These are phyloP conservation scores for Chrysina gloriosa DNA, from an alignment of 2,888 invertebrate species.

Conservation along the genomic window DNA sequence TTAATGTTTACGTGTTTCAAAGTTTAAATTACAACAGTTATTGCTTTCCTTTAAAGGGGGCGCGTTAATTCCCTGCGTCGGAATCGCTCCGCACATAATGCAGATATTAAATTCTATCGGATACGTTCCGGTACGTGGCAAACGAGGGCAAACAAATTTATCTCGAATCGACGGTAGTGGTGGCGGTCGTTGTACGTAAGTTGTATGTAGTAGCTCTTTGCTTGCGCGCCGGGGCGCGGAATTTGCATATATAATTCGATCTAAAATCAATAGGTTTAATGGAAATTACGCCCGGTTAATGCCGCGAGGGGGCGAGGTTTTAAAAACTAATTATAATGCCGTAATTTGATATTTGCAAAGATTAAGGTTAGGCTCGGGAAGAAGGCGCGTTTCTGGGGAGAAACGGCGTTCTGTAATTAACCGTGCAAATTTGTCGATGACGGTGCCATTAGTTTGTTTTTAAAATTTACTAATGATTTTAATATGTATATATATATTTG, in stretches of 20 bases:
- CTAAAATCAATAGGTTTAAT: background rate
- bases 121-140: background rate
- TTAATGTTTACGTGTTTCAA: slow-evolving; percentile 30
- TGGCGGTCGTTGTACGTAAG: background rate
- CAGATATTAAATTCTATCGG: slow-evolving; percentile 22
- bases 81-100: slow-evolving; percentile 8
- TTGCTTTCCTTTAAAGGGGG: background rate
- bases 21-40: slow-evolving; percentile 32
- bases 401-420: background rate
- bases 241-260: background rate
- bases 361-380: background rate
- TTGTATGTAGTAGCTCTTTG: background rate
- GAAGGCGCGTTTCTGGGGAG: background rate
- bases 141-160: background rate
- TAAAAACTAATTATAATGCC: background rate
- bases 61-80: background rate
- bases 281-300: background rate
- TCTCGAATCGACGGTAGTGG: background rate
- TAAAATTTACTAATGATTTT: no score
- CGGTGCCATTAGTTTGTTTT: no score
- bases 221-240: background rate
- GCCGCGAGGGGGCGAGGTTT: background rate
- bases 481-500: no score
- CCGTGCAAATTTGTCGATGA: background rate
- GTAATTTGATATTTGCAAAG: background rate